phyloP scores from a whole-genome alignment of 2,888 invertebrate genomes.

The Leucozona laternaria region DNA sequence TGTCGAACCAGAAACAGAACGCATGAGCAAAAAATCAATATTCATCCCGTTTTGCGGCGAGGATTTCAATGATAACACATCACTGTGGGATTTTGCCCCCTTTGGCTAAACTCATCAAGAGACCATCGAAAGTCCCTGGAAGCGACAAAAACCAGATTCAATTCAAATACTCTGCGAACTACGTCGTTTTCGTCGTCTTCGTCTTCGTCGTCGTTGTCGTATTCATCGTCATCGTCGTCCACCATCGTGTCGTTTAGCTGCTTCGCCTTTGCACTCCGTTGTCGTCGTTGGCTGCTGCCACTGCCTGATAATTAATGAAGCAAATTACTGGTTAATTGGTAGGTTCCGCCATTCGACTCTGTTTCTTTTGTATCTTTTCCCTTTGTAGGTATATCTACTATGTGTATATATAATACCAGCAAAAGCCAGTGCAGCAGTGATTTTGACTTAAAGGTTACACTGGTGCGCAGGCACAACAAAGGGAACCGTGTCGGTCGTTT shows the following conservation, averaged over 20 bases:
- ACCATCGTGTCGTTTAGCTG: slow-evolving; percentile 1
- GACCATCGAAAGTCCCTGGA: slow-evolving; percentile 39
- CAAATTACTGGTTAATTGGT: slow-evolving; percentile 76
- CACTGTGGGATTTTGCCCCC: slow-evolving; percentile 13
- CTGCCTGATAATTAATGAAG: slow-evolving; percentile 73
- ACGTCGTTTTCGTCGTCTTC: slow-evolving; percentile 24
- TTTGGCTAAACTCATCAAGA: slow-evolving; percentile 56
- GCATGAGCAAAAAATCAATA: slow-evolving; percentile 67
- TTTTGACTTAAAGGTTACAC: slow-evolving; percentile 73
- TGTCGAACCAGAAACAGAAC: not conserved
- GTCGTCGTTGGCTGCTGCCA: slow-evolving; percentile 23
- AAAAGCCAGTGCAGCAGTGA: slow-evolving; percentile 45
- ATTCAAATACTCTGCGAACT: slow-evolving; percentile 27
- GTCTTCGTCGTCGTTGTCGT: slow-evolving; percentile 26
- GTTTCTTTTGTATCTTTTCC: slow-evolving; percentile 57
- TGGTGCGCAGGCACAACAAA: slow-evolving; percentile 67
- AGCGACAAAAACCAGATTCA: slow-evolving; percentile 47
- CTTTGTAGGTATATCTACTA: slow-evolving; percentile 11
- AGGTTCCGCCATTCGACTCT: slow-evolving; percentile 74
- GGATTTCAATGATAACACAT: slow-evolving; percentile 55
- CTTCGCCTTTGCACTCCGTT: slow-evolving; percentile 12
- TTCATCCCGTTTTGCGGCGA: slow-evolving; percentile 64
- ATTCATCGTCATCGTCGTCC: slow-evolving; percentile 11
- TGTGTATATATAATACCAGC: slow-evolving; percentile 15
- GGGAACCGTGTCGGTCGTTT: slow-evolving; percentile 72